Evolutionary conservation across 2,113 vertebrate species (phyloP), one percentile per base, ranked within the genome.

Genomic region (Tetrao urogallus): DNA sequence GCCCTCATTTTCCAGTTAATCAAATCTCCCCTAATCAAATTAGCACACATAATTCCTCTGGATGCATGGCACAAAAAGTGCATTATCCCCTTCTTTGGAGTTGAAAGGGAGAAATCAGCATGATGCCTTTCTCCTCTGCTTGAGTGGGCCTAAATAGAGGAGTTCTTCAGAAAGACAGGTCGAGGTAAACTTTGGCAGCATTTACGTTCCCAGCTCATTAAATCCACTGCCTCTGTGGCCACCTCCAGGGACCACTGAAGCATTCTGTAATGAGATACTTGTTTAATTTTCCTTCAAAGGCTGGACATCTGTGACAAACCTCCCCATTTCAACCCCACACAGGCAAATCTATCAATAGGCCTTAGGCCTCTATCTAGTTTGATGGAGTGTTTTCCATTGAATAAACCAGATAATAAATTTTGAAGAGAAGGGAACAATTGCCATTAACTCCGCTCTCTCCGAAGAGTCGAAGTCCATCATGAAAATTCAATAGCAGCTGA

Each of bases 11-110:
- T 99, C 99, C 99, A 99, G 99, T 99, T 99, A 99, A 99, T 99
- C 99, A 99, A 99, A 99, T 99, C 99, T 99, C 98, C 98, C 98
- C 99, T 99, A 99, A 99, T 99, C 99, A 99, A 99, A 99, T 99
- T 99, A 99, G 99, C 98, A 98, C 98, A 98, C 98, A 99, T 99
- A 99, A 99, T 99, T 99, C 99, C 99, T 98, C 98, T 99, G 98
- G 99, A 99, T 99, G 98, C 98, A 97, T 98, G 98, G 98, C 98
- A 99, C 99, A 99, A 99, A 99, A 99, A 99, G 98, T 98, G 98
- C 98, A 99, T 99, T 99, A 99, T 99, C 98, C 98, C 98, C 98
- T 98, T 98, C 98, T 99, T 98, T 97, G 97, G 98, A 99, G 98
- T 98, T 99, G 99, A 99, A 99, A 99, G 98, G 98, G 97, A 98